Evolutionary conservation across 2,113 vertebrate genomes (phyloP).

Genomic region (Gavia stellata): DNA sequence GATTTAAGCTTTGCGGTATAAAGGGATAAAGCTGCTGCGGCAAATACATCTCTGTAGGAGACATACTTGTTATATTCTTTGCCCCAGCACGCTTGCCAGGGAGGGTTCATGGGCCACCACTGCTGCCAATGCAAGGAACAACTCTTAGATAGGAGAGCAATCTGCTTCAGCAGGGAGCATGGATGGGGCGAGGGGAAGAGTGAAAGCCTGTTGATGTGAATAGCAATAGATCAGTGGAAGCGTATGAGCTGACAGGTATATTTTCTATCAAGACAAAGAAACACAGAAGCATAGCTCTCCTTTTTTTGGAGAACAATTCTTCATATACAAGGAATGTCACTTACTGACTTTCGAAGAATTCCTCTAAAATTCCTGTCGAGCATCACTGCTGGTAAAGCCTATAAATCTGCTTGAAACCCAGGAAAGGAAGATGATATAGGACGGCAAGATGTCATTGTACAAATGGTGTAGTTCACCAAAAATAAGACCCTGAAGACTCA

Average conservation of each 20-base stretch:
- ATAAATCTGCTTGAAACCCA: neutral
- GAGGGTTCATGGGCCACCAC: neutral
- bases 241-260: neutral
- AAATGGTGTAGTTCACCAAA: neutral
- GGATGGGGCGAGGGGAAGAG: neutral
- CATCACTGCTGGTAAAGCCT: neutral
- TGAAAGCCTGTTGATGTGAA: neutral
- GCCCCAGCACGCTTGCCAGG: neutral
- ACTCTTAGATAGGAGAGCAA: neutral
- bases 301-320: neutral
- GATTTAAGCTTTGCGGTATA: neutral
- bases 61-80: neutral
- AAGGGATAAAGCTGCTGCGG: neutral
- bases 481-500: constrained; percentile 33
- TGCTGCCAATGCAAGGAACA: neutral
- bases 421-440: neutral
- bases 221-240: neutral
- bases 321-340: neutral
- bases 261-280: neutral
- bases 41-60: neutral
- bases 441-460: neutral
- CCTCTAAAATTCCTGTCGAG: neutral
- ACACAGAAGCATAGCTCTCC: neutral
- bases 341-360: neutral
- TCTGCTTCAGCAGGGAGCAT: neutral